Conservation (phyloP, 2,113 vertebrate genomes). For the Polyodon spathula region DNA sequence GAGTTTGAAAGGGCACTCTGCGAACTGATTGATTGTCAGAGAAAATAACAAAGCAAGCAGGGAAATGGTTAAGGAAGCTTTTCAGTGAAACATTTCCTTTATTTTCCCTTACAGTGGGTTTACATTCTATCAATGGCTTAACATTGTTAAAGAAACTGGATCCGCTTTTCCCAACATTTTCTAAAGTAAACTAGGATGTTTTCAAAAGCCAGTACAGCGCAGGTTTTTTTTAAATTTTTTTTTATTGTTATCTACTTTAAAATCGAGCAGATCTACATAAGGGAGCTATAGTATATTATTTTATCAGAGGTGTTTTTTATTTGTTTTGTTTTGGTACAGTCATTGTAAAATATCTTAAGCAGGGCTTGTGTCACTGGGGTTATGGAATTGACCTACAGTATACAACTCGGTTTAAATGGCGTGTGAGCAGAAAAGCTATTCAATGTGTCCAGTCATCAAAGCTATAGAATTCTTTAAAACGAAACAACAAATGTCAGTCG, state of each 20-base stretch:
- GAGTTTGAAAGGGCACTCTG: conserved; percentile 78
- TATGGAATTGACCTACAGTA: conserved; percentile 36
- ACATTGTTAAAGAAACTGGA: conserved; percentile 58
- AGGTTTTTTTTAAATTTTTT: too few species aligned
- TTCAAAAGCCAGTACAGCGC: background rate
- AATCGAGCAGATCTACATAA: too few species aligned
- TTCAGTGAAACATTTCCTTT: conserved; percentile 86
- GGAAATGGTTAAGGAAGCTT: conserved; percentile 85
- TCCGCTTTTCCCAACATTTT: too few species aligned
- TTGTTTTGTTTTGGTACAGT: conserved; percentile 32
- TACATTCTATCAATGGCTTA: conserved; percentile 81
- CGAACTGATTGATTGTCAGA: conserved; percentile 95
- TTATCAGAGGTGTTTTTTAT: conserved; percentile 20
- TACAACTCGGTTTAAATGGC: background rate
- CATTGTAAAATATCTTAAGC: conserved; percentile 38
- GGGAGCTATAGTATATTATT: conserved; percentile 33
- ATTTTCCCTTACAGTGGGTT: conserved; percentile 76
- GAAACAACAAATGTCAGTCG: conserved; percentile 47
- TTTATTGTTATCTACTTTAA: too few species aligned
- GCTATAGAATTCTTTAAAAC: conserved; percentile 15
- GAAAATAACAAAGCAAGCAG: conserved; percentile 82
- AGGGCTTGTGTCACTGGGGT: conserved; percentile 42
- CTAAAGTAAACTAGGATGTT: too few species aligned
- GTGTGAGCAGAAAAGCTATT: conserved; percentile 36
- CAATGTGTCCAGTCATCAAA: conserved; percentile 39